phyloP scores from a whole-genome alignment of 92 coral and sea anemone species.

The Heteractis magnifica region DNA sequence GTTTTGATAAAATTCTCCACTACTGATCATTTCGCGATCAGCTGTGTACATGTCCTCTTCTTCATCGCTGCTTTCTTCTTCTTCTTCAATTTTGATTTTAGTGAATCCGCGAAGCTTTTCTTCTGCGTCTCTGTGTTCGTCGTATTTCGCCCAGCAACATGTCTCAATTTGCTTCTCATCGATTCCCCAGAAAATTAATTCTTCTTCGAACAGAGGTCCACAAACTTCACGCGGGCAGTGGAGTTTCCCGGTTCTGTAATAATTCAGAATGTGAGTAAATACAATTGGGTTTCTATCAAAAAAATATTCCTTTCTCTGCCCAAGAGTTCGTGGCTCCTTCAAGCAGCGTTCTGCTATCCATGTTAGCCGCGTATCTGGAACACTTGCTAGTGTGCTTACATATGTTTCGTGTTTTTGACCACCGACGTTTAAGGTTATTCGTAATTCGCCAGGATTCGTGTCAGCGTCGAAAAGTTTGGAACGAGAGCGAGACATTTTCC shows the following conservation, averaged over 20 bases:
- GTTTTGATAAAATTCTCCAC: constrained; percentile 64
- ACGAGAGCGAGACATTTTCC: constrained; percentile 78
- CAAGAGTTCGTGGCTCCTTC: constrained; percentile 77
- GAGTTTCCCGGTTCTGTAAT: constrained; percentile 92
- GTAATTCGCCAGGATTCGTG: constrained; percentile 78
- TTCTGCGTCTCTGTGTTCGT: constrained; percentile 95
- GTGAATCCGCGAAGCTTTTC: constrained; percentile 92
- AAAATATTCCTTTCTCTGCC: constrained; percentile 86
- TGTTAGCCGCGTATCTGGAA: constrained; percentile 91
- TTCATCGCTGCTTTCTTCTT: constrained; percentile 58
- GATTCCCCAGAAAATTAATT: constrained; percentile 91
- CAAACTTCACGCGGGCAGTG: constrained; percentile 98
- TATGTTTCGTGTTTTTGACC: constrained; percentile 97
- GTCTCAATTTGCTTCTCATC: constrained; percentile 95
- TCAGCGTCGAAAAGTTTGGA: constrained; percentile 83
- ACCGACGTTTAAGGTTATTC: constrained; percentile 87
- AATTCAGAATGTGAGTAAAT: constrained; percentile 91
- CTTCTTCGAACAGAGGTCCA: constrained; percentile 97
- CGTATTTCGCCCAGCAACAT: constrained; percentile 98
- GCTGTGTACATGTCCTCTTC: constrained; percentile 46
- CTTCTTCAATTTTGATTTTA: constrained; percentile 70
- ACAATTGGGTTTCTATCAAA: constrained; percentile 93
- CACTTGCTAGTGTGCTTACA: constrained; percentile 83
- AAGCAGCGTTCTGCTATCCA: constrained; percentile 92
- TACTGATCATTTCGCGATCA: constrained; percentile 74